These are phyloP conservation scores for Nycticebus coucang DNA, from an alignment of 2,113 vertebrate species.

Conservation along the genomic window DNA sequence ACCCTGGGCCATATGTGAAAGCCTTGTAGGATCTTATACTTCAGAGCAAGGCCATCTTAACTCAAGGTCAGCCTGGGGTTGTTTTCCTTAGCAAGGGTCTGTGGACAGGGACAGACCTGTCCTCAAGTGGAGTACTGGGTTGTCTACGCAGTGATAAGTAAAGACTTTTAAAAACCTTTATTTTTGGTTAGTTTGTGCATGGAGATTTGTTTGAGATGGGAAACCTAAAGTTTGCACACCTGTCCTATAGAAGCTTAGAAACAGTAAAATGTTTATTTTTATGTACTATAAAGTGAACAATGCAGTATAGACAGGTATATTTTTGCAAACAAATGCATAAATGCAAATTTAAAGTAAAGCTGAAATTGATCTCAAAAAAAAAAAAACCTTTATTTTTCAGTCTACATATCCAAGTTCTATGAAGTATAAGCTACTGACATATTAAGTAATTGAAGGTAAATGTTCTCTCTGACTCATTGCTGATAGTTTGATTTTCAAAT, in stretches of 20 bases:
- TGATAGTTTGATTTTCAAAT: neutral
- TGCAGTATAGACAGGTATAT: slow-evolving; percentile 60
- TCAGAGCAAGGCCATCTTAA: neutral
- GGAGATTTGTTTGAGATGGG: slow-evolving; percentile 58
- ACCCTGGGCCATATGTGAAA: neutral
- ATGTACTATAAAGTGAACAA: slow-evolving; percentile 52
- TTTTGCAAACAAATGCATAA: slow-evolving; percentile 63
- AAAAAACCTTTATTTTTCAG: neutral
- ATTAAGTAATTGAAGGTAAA: neutral
- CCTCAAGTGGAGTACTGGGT: neutral
- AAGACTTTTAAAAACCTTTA: slow-evolving; percentile 6
- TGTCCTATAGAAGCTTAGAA: slow-evolving; percentile 80
- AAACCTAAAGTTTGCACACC: slow-evolving; percentile 67
- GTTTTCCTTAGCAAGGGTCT: neutral
- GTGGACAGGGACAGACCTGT: neutral
- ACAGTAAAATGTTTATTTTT: slow-evolving; percentile 79
- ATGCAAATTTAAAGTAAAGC: slow-evolving; percentile 75
- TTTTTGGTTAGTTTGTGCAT: slow-evolving; percentile 68
- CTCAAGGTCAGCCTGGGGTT: neutral
- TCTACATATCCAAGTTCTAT: slow-evolving; percentile 10
- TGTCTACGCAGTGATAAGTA: neutral
- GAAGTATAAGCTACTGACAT: neutral
- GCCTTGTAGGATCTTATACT: rapidly evolving
- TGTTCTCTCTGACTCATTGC: neutral
- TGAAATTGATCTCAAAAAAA: slow-evolving; percentile 72